phyloP scores from a whole-genome alignment of 2,797 vertebrate species.

The Percopsis omiscomaycus region DNA sequence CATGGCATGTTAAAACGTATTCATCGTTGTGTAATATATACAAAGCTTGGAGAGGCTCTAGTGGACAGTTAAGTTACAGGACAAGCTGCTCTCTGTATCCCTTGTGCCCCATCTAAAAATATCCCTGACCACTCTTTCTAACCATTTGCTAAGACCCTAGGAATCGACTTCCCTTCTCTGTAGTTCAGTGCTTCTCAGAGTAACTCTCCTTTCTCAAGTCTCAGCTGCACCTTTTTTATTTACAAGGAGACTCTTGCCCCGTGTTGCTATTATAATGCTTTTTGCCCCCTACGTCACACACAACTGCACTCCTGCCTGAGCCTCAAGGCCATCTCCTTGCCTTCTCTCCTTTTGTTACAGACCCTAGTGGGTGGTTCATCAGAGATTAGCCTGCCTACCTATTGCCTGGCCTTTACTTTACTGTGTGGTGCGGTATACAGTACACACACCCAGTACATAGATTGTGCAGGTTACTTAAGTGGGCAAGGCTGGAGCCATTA shows the following conservation, averaged over 20 bases:
- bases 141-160: neutral
- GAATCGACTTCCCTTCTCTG: neutral
- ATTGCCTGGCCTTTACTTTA: constrained; percentile 3
- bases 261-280: neutral
- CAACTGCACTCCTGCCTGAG: constrained; percentile 18
- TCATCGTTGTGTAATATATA: constrained; percentile 8
- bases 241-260: neutral
- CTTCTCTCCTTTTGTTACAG: neutral
- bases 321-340: neutral
- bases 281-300: constrained; percentile 11
- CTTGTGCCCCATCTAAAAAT: neutral
- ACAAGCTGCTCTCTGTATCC: neutral
- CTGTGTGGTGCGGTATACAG: neutral
- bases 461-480: constrained; percentile 6
- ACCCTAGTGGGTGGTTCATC: neutral
- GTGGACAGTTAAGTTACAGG: neutral
- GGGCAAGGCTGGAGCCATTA: constrained; percentile 4
- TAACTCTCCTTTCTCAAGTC: neutral
- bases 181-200: neutral
- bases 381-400: constrained; percentile 2
- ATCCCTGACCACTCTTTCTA: neutral
- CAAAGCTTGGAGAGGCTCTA: neutral
- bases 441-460: neutral
- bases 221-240: neutral
- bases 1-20: neutral